Evolutionary conservation across 53 echinoderm and acorn worm genomes (phyloP), one percentile per base, ranked within the genome.

Genomic region (Echinometra lucunter): DNA sequence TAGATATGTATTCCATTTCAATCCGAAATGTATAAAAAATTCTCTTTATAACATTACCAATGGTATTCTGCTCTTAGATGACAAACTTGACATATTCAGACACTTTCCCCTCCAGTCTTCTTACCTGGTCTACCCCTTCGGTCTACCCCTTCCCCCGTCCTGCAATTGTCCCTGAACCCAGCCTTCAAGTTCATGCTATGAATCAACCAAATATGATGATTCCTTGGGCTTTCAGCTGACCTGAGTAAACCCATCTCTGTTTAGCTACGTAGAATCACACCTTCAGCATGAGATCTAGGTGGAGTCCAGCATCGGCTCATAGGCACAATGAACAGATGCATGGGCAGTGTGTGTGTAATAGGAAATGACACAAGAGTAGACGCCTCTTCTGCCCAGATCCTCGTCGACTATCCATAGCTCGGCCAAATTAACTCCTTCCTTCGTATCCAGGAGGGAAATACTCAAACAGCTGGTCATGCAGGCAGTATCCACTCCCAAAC

Each of bases 291-390:
- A 13, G 88, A 88, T 89, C 57, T 89, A 60, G 89, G 89, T 60
- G 89, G 89, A 60, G 89, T 89, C 89, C 89, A 13, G 89, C 57
- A 1, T 60, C 25, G 89, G 58, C 58, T 60, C 89, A 60, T 18
- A 66, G n/a, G 45, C 91, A 91, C 91, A 91, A 66, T 69, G 94
- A 94, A 94, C 94, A 94, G 94, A 94, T 94, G 94, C 85, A 42
- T 27, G 60, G 38, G 57, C 66, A 44, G 67, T 38, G 94, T 94
- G 94, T 60, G 94, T 63, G 94, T 94, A 94, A 94, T 94, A 94
- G 94, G 94, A 94, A 94, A 94, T 94, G 94, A 94, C 94, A 94
- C 85, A 94, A 94, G 44, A 63, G 94, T 94, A 83, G 94, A 94
- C 94, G 94, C 94, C 94, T 94, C 83, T 35, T 63, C 83, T 83